Base-by-base conservation (phyloP, 2,888 invertebrate genomes). In the Hanleya hanleyi region DNA sequence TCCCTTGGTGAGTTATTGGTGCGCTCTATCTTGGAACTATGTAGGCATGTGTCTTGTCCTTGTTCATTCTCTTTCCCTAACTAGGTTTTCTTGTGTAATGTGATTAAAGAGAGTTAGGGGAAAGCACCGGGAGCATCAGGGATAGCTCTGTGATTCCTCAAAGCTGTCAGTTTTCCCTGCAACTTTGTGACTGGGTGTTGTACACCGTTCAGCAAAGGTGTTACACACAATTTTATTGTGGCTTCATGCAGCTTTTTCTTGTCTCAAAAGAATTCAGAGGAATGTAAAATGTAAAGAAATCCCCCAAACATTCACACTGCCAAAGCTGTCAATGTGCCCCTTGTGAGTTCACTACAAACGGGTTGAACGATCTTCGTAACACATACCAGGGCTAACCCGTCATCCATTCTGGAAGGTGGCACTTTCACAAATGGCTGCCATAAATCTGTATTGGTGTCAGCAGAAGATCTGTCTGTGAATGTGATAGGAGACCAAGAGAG, bases 1-100 rank as follows among this genome's bases (percentile, higher is more conserved):
- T 37, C 64, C 64, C 64, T 26, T n/a, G 64, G 26, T 37, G 35
- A 33, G 15, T 18, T 57, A n/a, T n/a, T n/a, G n/a, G n/a, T 15
- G 15, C 22, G 29, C 57, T 57, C 29, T 15, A 57, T 57, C 57
- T 57, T 57, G 12, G 18, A 41, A 41, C 18, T 41, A 12, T 41
- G 18, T 18, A 18, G 1, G 32, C 29, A 29, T 22, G 12, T 29
- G 32, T 29, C 32, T 57, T 29, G 18, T 15, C 57, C 57, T 41
- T 41, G 41, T 41, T 12, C 15, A 9, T 15, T 57, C n/a, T 15
- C 12, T 22, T 57, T 26, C 57, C 15, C 64, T 64, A 64, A 64
- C 64, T n/a, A 37, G n/a, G 64, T 64, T 64, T 37, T 57, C 64
- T 64, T 64, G 26, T 33, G 26, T 64, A 64, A 64, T 37, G 2